These are phyloP conservation scores for Cryptotis parvus DNA, from an alignment of 2,113 vertebrate genomes.

Conservation along the genomic window DNA sequence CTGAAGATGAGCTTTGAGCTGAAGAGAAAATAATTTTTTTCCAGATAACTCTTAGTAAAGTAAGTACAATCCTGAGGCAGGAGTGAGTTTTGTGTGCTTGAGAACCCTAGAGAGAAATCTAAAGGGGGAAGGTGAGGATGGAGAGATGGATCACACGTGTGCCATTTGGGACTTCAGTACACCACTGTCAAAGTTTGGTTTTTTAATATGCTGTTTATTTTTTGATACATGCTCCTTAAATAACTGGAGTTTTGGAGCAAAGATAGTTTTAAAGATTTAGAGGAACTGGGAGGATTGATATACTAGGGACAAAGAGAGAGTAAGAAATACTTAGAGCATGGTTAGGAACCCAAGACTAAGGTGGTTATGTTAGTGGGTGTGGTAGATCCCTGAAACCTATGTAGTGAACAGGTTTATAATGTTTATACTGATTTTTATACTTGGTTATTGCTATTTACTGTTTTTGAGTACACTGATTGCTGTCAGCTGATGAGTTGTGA, in stretches of 20 bases:
- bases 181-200: neutral
- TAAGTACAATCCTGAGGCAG: neutral
- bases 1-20: conserved; percentile 41
- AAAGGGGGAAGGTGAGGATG: neutral
- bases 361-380: neutral
- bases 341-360: neutral
- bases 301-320: conserved; percentile 4
- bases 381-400: neutral
- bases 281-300: neutral
- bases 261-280: conserved; percentile 25
- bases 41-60: neutral
- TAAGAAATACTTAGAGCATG: neutral
- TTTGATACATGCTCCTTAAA: conserved; percentile 23
- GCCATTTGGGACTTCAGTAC: neutral
- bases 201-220: conserved; percentile 40
- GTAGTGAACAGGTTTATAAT: neutral
- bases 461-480: neutral
- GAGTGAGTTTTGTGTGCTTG: neutral
- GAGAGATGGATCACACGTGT: neutral
- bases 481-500: neutral
- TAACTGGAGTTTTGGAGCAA: conserved; percentile 40
- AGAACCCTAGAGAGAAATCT: neutral
- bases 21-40: neutral
- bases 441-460: neutral
- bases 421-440: too few relatives aligned